Conservation (phyloP, 2,888 invertebrate species). For the Nyleta sp. region DNA sequence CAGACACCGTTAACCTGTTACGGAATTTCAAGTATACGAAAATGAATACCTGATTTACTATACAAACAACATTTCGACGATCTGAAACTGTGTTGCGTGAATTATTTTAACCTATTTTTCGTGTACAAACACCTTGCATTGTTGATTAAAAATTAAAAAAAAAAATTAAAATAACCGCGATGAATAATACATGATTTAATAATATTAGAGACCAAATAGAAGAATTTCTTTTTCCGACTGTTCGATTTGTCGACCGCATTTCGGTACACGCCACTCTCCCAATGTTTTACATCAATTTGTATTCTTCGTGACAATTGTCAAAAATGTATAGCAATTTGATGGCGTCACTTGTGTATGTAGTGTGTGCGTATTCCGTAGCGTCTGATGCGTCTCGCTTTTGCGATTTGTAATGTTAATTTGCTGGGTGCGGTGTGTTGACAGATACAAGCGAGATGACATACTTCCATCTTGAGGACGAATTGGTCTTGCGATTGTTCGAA, state of each 20-base stretch:
- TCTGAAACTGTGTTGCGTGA: constrained; percentile 36
- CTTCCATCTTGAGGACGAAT: constrained; percentile 45
- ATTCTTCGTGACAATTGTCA: constrained; percentile 30
- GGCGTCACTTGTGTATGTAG: constrained; percentile 13
- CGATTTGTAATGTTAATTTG: constrained; percentile 59
- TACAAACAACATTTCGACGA: constrained; percentile 41
- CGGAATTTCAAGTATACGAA: constrained; percentile 53
- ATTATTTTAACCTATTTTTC: constrained; percentile 54
- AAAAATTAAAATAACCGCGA: too few relatives aligned
- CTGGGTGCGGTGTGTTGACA: constrained; percentile 61
- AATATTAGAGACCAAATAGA: too few relatives aligned
- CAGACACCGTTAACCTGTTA: constrained; percentile 38
- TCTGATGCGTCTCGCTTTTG: constrained; percentile 14
- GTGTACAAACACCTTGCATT: constrained; percentile 15
- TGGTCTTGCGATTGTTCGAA: constrained; percentile 45
- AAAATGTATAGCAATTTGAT: constrained; percentile 45
- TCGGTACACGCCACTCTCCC: not conserved
- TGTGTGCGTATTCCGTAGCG: constrained; percentile 8
- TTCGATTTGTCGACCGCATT: too few relatives aligned
- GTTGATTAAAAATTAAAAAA: too few relatives aligned
- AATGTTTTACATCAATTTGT: constrained; percentile 29
- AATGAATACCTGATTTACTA: constrained; percentile 55
- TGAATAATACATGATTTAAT: too few relatives aligned
- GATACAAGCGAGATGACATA: constrained; percentile 51
- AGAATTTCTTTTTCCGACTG: too few relatives aligned